Evolutionary conservation across 2,113 vertebrate genomes (phyloP).

Genomic region (Hipposideros armiger): DNA sequence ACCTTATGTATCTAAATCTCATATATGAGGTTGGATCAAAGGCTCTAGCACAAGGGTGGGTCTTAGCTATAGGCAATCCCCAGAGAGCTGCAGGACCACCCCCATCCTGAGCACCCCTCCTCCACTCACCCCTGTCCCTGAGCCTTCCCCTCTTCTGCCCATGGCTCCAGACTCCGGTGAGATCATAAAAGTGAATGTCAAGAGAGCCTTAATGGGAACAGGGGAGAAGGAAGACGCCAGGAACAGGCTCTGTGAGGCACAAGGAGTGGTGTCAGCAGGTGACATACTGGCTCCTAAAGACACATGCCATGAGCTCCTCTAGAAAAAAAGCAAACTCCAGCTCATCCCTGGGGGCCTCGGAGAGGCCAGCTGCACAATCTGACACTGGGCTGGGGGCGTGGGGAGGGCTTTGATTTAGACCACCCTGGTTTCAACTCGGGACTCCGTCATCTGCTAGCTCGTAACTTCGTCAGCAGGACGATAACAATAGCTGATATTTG

Average conservation of each 20-base stretch:
- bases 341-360: not conserved
- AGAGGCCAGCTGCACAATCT: not conserved
- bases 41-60: not conserved
- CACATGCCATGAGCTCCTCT: not conserved
- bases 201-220: fast-evolving
- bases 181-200: not conserved
- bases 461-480: fast-evolving
- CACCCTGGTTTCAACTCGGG: fast-evolving
- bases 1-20: not conserved
- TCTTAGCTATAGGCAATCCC: not conserved
- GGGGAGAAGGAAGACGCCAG: not conserved
- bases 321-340: not conserved
- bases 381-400: not conserved
- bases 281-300: not conserved
- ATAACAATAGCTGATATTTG: fast-evolving
- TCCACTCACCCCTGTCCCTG: not conserved
- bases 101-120: not conserved
- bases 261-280: fast-evolving
- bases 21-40: not conserved
- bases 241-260: not conserved
- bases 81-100: not conserved
- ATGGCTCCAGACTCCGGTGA: not conserved
- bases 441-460: fast-evolving
- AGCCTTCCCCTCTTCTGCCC: not conserved
- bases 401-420: too few species aligned